These are phyloP conservation scores for Aleadryas rufinucha DNA, from an alignment of 2,113 vertebrate species.

Conservation along the genomic window DNA sequence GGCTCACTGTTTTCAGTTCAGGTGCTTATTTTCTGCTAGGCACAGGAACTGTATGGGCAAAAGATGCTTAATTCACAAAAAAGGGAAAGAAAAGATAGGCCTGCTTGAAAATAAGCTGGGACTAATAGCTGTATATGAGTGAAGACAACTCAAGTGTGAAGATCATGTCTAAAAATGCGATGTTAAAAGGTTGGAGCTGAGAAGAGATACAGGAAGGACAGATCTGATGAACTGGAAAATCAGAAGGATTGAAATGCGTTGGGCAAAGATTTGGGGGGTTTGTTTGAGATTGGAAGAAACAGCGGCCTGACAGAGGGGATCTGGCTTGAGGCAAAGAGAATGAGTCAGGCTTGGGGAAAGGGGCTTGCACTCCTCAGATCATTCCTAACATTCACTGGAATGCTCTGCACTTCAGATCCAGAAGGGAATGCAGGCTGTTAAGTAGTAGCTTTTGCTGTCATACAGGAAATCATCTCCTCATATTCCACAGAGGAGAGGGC, in stretches of 20 bases:
- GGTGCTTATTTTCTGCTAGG: not conserved
- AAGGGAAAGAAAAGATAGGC: not conserved
- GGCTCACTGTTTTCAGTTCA: not conserved
- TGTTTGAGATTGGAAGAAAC: not conserved
- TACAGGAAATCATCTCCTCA: not conserved
- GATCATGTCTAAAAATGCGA: not conserved
- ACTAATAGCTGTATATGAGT: not conserved
- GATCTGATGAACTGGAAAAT: not conserved
- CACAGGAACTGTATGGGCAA: not conserved
- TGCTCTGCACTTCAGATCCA: not conserved
- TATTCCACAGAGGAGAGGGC: not conserved
- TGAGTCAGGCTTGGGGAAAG: not conserved
- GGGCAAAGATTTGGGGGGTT: not conserved
- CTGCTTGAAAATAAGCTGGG: not conserved
- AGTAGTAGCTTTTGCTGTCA: not conserved
- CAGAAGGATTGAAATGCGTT: not conserved
- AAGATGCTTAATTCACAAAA: not conserved
- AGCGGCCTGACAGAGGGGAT: not conserved
- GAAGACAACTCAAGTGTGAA: not conserved
- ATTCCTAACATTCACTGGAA: not conserved
- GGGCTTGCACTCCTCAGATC: not conserved
- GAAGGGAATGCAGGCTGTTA: not conserved
- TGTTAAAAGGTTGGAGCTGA: not conserved
- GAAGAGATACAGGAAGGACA: not conserved
- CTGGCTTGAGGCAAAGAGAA: not conserved